Evolutionary conservation across 2,888 invertebrate genomes (phyloP).

Genomic region (Meiosimyza platycephala): DNA sequence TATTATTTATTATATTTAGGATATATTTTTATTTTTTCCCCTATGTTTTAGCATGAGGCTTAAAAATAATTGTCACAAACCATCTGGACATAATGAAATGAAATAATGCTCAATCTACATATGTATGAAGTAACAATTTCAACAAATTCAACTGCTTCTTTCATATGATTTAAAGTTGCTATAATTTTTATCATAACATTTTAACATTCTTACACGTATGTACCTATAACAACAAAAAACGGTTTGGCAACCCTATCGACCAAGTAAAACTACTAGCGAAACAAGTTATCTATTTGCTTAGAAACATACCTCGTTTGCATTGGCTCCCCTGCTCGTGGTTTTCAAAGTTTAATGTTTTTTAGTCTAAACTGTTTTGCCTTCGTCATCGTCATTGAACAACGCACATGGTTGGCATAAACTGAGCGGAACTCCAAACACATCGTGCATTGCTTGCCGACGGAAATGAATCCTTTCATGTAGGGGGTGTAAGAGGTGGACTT

Average conservation of each 20-base stretch:
- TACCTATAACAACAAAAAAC: background rate
- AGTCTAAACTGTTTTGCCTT: slow-evolving; percentile 53
- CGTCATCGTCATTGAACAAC: slow-evolving; percentile 34
- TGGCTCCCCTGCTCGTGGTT: slow-evolving; percentile 34
- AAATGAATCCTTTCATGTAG: slow-evolving; percentile 49
- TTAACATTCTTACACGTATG: no score
- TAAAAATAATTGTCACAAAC: no score
- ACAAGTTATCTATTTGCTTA: slow-evolving; percentile 28
- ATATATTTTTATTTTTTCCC: no score
- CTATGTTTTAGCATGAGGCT: no score
- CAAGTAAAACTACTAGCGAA: slow-evolving; percentile 19
- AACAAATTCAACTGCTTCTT: no score
- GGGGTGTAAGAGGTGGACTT: slow-evolving; percentile 43
- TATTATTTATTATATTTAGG: no score
- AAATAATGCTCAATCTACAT: no score
- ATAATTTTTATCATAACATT: no score
- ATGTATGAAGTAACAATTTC: no score
- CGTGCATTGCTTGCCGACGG: slow-evolving; percentile 55
- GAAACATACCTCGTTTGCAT: slow-evolving; percentile 32
- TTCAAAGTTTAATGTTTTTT: slow-evolving; percentile 49
- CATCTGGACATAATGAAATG: no score
- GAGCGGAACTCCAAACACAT: slow-evolving; percentile 26
- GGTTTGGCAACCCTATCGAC: slow-evolving; percentile 22
- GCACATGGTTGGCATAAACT: slow-evolving; percentile 19
- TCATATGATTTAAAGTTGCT: no score